Evolutionary conservation across 2,888 invertebrate genomes (phyloP), one percentile per base, ranked within the genome.

Genomic region (Lepas anatifera): DNA sequence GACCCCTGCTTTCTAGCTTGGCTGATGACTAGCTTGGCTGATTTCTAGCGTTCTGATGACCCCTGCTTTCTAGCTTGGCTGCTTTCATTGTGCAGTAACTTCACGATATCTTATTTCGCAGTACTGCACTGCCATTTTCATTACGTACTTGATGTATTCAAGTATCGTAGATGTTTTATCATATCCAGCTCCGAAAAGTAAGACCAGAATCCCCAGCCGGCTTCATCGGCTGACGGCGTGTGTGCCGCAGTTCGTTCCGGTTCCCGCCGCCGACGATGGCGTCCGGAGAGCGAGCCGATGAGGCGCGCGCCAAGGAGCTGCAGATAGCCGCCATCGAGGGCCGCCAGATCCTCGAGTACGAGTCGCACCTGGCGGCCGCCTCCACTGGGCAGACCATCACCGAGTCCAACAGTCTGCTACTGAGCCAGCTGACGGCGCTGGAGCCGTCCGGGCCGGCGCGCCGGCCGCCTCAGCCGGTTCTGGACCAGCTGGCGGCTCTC

Each of bases 341-440:
- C 72, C 89, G 89, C 76, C 85, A 86, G 75, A 92, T 92, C 74
- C 79, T 93, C 1, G 89, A 95, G 81, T 92, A 95, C 79, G 97
- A 97, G 82, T 86, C 89, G 0, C 92, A 96, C 81, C 82, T 97
- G 67, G 96, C 96, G 0, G 89, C 89, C 73, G 79, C 79, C 18
- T 91, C 91, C 70, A 89, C 91, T 58, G 92, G 92, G 81, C 86
- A 89, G 71, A 88, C 92, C 63, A 92, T 97, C 75, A 96, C 91
- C 0, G 95, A 96, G 78, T 88, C 89, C 77, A 90, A 88, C 75
- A 94, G 95, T 73, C 82, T 95, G 11, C 83, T 97, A 25, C 83
- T 96, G 32, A 71, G 72, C 27, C 80, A 88, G 82, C 81, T 95
- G 18, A 93, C 92, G 77, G 85, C 88, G 43, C 85, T 95, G 84